These are phyloP conservation scores for Macaria notata DNA, from an alignment of 2,888 invertebrate species.

Conservation along the genomic window DNA sequence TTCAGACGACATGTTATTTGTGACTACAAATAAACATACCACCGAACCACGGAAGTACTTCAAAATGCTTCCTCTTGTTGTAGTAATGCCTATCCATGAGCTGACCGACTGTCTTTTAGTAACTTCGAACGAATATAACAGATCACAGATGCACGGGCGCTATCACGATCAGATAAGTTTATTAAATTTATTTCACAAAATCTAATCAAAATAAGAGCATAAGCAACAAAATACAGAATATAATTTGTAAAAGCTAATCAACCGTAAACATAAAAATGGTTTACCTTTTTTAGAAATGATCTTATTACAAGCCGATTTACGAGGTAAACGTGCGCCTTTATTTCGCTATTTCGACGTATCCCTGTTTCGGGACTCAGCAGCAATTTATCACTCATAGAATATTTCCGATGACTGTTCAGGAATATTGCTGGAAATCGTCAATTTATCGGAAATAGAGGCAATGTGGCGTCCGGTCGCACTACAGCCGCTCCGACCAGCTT, in stretches of 20 bases:
- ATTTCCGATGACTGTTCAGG: constrained; percentile 67
- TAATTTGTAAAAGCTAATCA: constrained; percentile 3
- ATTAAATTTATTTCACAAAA: too few relatives aligned
- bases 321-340: constrained; percentile 20
- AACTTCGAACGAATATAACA: too few relatives aligned
- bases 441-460: constrained; percentile 72
- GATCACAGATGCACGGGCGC: too few relatives aligned
- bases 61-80: too few relatives aligned
- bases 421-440: constrained; percentile 63
- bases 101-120: too few relatives aligned
- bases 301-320: constrained; percentile 16
- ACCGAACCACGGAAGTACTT: too few relatives aligned
- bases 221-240: not conserved
- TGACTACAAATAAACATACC: too few relatives aligned
- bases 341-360: constrained; percentile 17
- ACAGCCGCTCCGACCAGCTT: constrained; percentile 54
- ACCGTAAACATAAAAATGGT: constrained; percentile 23
- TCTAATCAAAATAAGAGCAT: too few relatives aligned
- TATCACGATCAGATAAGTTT: too few relatives aligned
- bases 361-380: constrained; percentile 28
- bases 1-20: too few relatives aligned
- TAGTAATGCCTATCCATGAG: too few relatives aligned
- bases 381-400: constrained; percentile 70
- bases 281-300: constrained; percentile 21
- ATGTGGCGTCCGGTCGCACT: constrained; percentile 60